Conservation (phyloP, 2,888 invertebrate genomes). For the Chrysina gloriosa region DNA sequence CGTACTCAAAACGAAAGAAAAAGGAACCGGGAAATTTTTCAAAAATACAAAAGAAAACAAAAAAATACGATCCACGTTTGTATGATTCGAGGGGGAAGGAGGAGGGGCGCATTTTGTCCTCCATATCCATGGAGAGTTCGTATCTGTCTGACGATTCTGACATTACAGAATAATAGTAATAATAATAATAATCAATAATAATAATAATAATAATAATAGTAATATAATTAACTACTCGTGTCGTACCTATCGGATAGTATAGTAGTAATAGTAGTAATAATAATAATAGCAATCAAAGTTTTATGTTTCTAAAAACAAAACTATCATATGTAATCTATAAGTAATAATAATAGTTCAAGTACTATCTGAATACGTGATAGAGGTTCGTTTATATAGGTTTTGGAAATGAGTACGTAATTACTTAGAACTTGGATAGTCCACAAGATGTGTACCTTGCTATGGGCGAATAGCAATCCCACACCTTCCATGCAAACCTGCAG, state of each 20-base stretch:
- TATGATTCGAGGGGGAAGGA: neutral
- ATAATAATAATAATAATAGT: constrained; percentile 8
- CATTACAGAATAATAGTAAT: constrained; percentile 18
- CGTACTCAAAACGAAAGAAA: constrained; percentile 7
- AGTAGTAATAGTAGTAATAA: no score
- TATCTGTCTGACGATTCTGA: constrained; percentile 24
- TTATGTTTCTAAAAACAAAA: no score
- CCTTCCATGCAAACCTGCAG: constrained; percentile 99
- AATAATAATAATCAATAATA: constrained; percentile 13
- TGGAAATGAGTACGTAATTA: constrained; percentile 32
- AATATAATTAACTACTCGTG: constrained; percentile 17
- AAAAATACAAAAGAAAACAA: neutral
- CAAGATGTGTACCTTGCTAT: constrained; percentile 89
- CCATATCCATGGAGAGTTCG: constrained; percentile 19
- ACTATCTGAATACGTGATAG: constrained; percentile 17
- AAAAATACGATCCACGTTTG: neutral
- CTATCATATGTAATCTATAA: no score
- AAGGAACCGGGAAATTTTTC: neutral
- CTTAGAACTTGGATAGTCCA: constrained; percentile 21
- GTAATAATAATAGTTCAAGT: no score
- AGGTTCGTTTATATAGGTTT: constrained; percentile 16
- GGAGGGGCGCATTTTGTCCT: constrained; percentile 25
- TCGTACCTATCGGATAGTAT: constrained; percentile 23
- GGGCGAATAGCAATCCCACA: constrained; percentile 97
- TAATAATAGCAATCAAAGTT: neutral